Percentiles rank a stretch among this genome's conserved stretches.
Evolutionary conservation across 2,888 invertebrate genomes (phyloP).

Genomic region (Melinopterus prodromus): DNA sequence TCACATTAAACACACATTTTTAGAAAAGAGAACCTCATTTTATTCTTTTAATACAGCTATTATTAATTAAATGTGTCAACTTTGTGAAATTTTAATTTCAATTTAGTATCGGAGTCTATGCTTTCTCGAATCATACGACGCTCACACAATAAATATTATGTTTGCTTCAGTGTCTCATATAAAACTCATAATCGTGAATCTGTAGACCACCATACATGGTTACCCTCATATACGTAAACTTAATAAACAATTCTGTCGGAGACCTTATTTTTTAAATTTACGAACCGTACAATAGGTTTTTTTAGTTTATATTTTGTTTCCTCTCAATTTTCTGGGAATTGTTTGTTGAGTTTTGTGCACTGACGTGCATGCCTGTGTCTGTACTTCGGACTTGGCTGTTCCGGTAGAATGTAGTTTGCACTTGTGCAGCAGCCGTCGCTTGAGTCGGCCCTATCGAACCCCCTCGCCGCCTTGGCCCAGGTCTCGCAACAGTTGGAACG

Average conservation of each 20-base stretch:
- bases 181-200: not conserved
- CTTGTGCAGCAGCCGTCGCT: constrained; percentile 55
- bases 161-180: not conserved
- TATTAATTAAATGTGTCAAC: no score
- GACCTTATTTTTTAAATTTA: not conserved
- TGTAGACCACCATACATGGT: not conserved
- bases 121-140: not conserved
- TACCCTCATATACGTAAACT: not conserved
- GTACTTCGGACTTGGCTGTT: constrained; percentile 49
- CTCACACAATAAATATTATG: not conserved
- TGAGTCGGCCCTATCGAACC: constrained; percentile 58
- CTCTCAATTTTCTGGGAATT: not conserved
- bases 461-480: constrained; percentile 61
- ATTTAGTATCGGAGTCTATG: not conserved
- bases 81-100: not conserved
- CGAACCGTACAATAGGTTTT: no score
- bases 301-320: no score
- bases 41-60: no score
- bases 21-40: no score
- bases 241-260: not conserved
- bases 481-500: constrained; percentile 60
- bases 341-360: constrained; percentile 28
- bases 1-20: no score
- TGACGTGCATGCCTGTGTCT: constrained; percentile 34
- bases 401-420: constrained; percentile 56